Base-by-base conservation (phyloP, 2,888 invertebrate genomes). In the Philaethria dido region DNA sequence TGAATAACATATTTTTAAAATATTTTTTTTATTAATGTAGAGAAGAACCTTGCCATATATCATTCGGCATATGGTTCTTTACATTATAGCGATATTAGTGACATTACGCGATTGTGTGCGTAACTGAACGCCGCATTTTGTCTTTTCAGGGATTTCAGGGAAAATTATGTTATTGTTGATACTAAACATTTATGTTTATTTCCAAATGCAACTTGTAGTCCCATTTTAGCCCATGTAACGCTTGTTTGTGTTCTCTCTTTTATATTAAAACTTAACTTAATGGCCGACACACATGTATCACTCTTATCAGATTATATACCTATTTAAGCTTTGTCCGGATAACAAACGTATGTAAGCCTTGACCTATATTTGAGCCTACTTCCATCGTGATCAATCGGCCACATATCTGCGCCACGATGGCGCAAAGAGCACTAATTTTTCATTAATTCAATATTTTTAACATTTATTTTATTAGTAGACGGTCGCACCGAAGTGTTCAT, bases 361-460 rank as follows among this genome's bases (percentile, higher is more conserved):
- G n/a, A n/a, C n/a, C 1, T 8, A 3, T n/a, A 25, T n/a, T 50
- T n/a, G 6, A 50, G 9, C 25, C 3, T n/a, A 25, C 25, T 6
- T 25, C 25, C 25, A 50, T 25, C 25, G 3, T 50, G 25, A 16
- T 25, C 48, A 25, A 20, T 47, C 13, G 20, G 3, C 1, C 14
- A 29, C 29, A 9, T 29, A 36, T 13, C 54, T 18, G 16, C 16
- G 5, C 22, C 22, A 47, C 22, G 22, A 20, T 16, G 29, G 16
- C 33, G 36, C 16, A 39, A 47, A 13, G 33, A 60, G 52, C 42
- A 50, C 79, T 74, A 90, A 76, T 92, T 92, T 72, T 92, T 92
- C 92, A 92, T 92, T 71, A 91, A 77, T 77, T 92, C 92, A 72
- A 92, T 92, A 78, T 92, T 92, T 73, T 92, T 92, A 3, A 92